A percentile compares a stretch with the other conserved stretches of the same genome.
Conservation (phyloP, 1,140 invertebrate species). For the Liolophura sinensis region DNA sequence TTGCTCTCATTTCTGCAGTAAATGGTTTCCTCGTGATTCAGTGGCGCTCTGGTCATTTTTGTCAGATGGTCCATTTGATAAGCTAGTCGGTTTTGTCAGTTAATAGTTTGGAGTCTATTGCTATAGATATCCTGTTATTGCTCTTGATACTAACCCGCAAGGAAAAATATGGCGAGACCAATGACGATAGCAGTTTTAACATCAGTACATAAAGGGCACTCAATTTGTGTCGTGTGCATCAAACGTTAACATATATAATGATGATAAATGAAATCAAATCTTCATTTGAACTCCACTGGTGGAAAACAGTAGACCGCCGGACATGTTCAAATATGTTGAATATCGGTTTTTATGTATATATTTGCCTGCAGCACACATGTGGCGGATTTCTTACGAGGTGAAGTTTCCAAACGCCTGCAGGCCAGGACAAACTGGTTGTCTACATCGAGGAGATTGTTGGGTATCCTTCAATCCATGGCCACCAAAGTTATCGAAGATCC, state of each 20-base stretch:
- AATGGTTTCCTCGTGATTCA: not conserved
- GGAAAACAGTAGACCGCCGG: no score
- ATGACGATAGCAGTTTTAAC: no score
- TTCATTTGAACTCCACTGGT: no score
- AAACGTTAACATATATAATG: no score
- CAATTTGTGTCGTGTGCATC: no score
- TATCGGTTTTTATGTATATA: no score
- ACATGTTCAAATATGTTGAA: no score
- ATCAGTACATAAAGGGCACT: no score
- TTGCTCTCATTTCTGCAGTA: no score
- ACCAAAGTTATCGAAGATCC: slow-evolving; percentile 63
- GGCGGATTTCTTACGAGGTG: slow-evolving; percentile 42
- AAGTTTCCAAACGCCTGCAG: slow-evolving; percentile 29
- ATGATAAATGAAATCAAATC: no score
- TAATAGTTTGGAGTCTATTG: no score
- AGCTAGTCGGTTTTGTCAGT: not conserved
- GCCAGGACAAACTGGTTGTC: slow-evolving; percentile 33
- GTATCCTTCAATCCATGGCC: slow-evolving; percentile 68
- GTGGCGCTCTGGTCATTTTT: not conserved
- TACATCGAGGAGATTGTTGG: slow-evolving; percentile 66
- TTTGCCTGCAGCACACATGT: slow-evolving; percentile 56
- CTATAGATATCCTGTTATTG: not conserved
- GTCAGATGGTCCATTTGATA: not conserved
- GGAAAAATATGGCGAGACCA: no score
- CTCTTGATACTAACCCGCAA: not conserved